A percentile compares a stretch with the other conserved stretches of the same genome.
phyloP scores from a whole-genome alignment of 2,888 invertebrate genomes.

The Watsonalla binaria region DNA sequence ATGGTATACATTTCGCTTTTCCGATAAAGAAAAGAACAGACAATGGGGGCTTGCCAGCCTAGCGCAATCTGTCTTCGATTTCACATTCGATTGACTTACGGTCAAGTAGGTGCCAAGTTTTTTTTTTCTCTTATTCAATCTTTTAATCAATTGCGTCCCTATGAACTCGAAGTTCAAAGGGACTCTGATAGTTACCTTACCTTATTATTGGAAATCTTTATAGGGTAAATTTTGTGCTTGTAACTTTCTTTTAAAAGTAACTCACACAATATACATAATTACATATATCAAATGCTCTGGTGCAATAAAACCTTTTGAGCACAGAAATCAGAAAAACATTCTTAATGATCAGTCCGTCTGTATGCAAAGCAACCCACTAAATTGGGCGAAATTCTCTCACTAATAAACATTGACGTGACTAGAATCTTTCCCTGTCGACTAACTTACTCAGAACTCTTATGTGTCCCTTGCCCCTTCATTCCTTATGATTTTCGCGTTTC shows the following conservation, averaged over 20 bases:
- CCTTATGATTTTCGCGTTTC: not conserved
- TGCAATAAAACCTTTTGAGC: too few species aligned
- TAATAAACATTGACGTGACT: not conserved
- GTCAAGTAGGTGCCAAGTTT: slow-evolving; percentile 5
- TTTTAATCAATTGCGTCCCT: too few species aligned
- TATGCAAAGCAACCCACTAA: not conserved
- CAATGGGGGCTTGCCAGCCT: slow-evolving; percentile 4
- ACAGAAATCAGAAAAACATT: not conserved
- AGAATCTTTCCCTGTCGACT: not conserved
- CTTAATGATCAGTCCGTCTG: not conserved
- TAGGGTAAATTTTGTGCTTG: too few species aligned
- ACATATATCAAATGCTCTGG: too few species aligned
- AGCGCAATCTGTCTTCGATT: slow-evolving; percentile 34
- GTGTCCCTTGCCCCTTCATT: not conserved
- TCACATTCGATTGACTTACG: slow-evolving; percentile 32
- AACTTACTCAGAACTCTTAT: not conserved
- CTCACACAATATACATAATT: too few species aligned
- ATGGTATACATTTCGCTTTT: slow-evolving; percentile 15
- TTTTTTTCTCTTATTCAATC: too few species aligned
- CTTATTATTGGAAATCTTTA: too few species aligned
- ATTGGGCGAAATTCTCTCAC: not conserved
- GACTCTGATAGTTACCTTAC: too few species aligned
- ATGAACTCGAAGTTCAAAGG: too few species aligned
- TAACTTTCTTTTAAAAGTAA: too few species aligned
- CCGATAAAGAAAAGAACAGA: slow-evolving; percentile 12